These are phyloP conservation scores for Tinea trinotella DNA, from an alignment of 2,888 invertebrate species.

Conservation along the genomic window DNA sequence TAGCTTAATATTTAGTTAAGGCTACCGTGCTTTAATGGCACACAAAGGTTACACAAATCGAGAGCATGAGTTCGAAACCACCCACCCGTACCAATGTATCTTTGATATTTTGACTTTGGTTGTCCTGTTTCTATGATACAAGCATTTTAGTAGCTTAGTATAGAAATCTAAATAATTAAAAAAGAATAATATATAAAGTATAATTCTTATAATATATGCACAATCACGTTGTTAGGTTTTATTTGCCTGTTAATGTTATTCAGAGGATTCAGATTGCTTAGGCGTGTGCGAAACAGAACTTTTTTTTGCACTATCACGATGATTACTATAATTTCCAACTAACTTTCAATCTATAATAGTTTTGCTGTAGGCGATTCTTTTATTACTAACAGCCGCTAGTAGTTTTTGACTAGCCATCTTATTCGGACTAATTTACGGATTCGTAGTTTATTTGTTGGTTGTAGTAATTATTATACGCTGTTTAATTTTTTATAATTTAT, in stretches of 20 bases:
- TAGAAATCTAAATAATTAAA: too few relatives aligned
- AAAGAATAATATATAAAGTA: too few relatives aligned
- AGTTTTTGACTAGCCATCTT: not conserved
- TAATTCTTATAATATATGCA: not conserved
- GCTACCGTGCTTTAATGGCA: too few relatives aligned
- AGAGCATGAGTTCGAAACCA: too few relatives aligned
- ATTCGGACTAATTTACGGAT: not conserved
- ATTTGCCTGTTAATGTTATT: not conserved
- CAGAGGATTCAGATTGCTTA: not conserved
- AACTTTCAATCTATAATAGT: conserved; percentile 13
- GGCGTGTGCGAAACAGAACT: not conserved
- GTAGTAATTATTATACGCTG: not conserved
- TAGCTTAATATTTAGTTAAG: too few relatives aligned
- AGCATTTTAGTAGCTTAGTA: too few relatives aligned
- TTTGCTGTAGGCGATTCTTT: not conserved
- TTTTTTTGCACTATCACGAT: conserved; percentile 14
- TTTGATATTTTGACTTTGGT: too few relatives aligned
- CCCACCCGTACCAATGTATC: too few relatives aligned
- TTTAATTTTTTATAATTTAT: not conserved
- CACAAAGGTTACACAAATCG: too few relatives aligned
- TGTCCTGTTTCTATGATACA: too few relatives aligned
- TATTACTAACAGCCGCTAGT: not conserved
- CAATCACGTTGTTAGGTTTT: not conserved
- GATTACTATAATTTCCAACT: conserved; percentile 13
- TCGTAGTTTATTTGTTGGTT: not conserved